Percentiles rank a stretch among this genome's conserved stretches.
Evolutionary conservation across 2,888 invertebrate species (phyloP).

Genomic region (Drosophila eohydei): DNA sequence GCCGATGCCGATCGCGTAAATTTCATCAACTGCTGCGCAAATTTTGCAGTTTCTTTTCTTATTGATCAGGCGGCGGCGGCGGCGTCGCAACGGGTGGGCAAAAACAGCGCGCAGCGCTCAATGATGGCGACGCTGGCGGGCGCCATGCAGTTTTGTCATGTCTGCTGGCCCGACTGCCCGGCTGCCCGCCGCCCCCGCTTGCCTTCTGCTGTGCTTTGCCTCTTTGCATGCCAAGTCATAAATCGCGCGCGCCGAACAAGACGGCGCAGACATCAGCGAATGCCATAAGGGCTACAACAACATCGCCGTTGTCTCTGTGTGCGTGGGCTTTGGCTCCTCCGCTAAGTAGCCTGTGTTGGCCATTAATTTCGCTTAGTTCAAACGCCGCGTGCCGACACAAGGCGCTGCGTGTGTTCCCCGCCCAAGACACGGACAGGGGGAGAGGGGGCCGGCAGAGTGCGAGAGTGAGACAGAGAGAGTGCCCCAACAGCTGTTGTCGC

Average conservation of each 20-base stretch:
- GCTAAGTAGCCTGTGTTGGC: constrained; percentile 81
- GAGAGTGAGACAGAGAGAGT: background rate
- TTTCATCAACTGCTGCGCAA: constrained; percentile 82
- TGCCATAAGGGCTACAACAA: constrained; percentile 65
- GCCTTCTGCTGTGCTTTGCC: constrained; percentile 22
- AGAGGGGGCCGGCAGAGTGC: background rate
- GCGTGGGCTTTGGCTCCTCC: constrained; percentile 61
- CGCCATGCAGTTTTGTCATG: constrained; percentile 79
- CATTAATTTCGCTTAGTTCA: constrained; percentile 79
- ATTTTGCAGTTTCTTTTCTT: constrained; percentile 76
- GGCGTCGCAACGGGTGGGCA: constrained; percentile 24
- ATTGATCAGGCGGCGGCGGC: constrained; percentile 71
- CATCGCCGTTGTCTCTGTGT: constrained; percentile 28
- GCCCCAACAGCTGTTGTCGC: constrained; percentile 59
- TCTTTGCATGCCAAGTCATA: constrained; percentile 80
- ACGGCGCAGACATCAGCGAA: constrained; percentile 46
- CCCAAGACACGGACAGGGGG: background rate
- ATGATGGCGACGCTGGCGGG: constrained; percentile 72
- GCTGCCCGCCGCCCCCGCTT: background rate
- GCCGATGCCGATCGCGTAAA: constrained; percentile 81
- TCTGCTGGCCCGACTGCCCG: constrained; percentile 31
- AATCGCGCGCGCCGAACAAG: constrained; percentile 76
- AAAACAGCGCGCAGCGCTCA: constrained; percentile 13
- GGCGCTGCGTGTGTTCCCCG: constrained; percentile 60
- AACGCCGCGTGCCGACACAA: constrained; percentile 66